A percentile compares a stretch with the other conserved stretches of the same genome.
Evolutionary conservation across 2,888 invertebrate species (phyloP).

Genomic region (Noctua fimbriata): DNA sequence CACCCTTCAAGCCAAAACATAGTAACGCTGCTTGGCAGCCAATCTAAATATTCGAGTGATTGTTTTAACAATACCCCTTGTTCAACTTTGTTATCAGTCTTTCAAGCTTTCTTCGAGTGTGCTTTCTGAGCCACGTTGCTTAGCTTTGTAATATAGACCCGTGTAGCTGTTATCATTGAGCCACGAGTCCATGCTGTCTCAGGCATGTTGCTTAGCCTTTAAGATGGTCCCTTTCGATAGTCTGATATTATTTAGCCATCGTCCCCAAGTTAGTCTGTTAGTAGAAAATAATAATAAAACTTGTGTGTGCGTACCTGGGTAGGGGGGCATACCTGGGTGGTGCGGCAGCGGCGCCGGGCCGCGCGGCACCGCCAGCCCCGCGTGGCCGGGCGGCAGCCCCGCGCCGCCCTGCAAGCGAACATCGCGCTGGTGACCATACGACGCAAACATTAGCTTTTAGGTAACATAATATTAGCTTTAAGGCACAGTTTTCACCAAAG

Average conservation of each 20-base stretch:
- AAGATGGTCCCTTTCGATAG: background rate
- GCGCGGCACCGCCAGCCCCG: slow-evolving; percentile 79
- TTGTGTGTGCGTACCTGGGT: slow-evolving; percentile 67
- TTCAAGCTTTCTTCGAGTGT: background rate
- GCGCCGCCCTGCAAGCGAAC: slow-evolving; percentile 77
- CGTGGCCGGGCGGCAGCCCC: slow-evolving; percentile 75
- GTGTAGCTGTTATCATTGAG: background rate
- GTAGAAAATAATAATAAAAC: slow-evolving; percentile 42
- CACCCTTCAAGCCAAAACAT: background rate
- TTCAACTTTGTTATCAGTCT: background rate
- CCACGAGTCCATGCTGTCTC: background rate
- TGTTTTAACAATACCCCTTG: background rate
- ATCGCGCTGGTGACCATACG: slow-evolving; percentile 20
- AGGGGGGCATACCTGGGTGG: slow-evolving; percentile 82
- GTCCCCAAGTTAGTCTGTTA: slow-evolving; percentile 40
- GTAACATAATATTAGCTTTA: background rate
- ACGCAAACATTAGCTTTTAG: background rate
- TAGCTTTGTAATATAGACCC: background rate
- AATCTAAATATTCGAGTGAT: background rate
- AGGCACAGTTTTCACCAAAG: background rate
- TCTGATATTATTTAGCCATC: background rate
- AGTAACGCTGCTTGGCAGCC: background rate
- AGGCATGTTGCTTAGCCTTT: background rate
- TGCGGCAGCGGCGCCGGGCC: slow-evolving; percentile 85
- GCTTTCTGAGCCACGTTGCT: background rate